A percentile compares a stretch with the other conserved stretches of the same genome.
Evolutionary conservation across 2,113 vertebrate genomes (phyloP).

Genomic region (Pelodiscus sinensis): DNA sequence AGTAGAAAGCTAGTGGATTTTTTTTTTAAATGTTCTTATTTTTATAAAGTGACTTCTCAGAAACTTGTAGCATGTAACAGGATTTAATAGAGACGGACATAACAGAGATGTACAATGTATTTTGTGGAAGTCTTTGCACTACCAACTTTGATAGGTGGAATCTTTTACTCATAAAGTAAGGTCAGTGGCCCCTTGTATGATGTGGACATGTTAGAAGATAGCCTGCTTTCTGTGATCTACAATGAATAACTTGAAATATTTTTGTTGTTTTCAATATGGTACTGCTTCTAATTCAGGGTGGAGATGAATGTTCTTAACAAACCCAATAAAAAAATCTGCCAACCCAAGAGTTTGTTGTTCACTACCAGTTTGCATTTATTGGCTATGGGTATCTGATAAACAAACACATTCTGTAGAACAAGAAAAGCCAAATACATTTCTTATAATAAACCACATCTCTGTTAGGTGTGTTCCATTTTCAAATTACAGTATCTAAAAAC

Average conservation of each 20-base stretch:
- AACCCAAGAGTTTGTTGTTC: not conserved
- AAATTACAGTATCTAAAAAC: not conserved
- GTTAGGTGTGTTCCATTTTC: not conserved
- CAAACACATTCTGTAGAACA: not conserved
- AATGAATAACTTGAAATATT: not conserved
- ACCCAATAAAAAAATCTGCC: not conserved
- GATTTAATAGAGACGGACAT: not conserved
- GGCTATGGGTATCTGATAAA: not conserved
- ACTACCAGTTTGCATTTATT: not conserved
- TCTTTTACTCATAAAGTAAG: not conserved
- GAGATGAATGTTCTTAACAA: not conserved
- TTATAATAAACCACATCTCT: not conserved
- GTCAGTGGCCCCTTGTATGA: not conserved
- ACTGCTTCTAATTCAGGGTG: not conserved
- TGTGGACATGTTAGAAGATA: not conserved
- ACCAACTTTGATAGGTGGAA: not conserved
- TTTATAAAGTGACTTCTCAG: not conserved
- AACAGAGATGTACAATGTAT: not conserved
- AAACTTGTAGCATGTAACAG: not conserved
- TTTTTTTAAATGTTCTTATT: not conserved
- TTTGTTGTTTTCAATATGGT: not conserved
- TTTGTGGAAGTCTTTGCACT: not conserved
- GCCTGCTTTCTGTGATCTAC: not conserved
- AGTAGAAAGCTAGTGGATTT: not conserved
- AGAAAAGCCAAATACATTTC: not conserved